A percentile compares a stretch with the other conserved stretches of the same genome.
These are phyloP conservation scores for Prunella fulvescens DNA, from an alignment of 2,113 vertebrate genomes.

Conservation along the genomic window DNA sequence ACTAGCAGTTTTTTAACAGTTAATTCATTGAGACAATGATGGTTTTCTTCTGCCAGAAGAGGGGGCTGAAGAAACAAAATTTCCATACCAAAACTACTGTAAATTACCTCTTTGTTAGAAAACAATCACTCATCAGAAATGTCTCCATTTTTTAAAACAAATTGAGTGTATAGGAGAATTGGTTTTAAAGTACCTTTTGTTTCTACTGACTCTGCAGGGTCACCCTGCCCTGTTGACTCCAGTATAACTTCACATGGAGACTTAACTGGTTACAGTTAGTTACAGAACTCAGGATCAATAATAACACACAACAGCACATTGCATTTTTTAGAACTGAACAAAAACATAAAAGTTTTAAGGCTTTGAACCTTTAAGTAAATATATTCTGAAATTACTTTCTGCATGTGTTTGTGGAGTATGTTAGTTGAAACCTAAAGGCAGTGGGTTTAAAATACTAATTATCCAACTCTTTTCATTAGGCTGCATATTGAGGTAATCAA, in stretches of 20 bases:
- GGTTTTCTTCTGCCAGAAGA: constrained; percentile 45
- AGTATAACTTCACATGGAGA: background rate
- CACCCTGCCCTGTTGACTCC: background rate
- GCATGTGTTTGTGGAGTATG: background rate
- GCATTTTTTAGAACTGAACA: background rate
- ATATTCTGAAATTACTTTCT: background rate
- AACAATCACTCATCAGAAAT: background rate
- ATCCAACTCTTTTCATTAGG: background rate
- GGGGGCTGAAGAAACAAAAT: constrained; percentile 43
- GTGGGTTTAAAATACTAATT: background rate
- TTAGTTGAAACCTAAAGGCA: background rate
- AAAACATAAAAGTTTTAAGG: background rate
- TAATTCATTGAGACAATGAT: background rate
- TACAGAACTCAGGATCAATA: background rate
- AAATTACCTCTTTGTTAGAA: background rate
- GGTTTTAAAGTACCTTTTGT: background rate
- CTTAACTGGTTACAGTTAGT: background rate
- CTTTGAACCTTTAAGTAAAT: background rate
- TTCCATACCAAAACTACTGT: background rate
- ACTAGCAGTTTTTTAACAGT: background rate
- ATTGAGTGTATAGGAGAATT: background rate
- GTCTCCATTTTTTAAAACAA: background rate
- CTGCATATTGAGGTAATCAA: background rate
- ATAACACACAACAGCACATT: background rate
- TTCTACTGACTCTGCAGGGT: background rate